Conservation (phyloP, 1,140 invertebrate species). For the Pseudoatta argentina region DNA sequence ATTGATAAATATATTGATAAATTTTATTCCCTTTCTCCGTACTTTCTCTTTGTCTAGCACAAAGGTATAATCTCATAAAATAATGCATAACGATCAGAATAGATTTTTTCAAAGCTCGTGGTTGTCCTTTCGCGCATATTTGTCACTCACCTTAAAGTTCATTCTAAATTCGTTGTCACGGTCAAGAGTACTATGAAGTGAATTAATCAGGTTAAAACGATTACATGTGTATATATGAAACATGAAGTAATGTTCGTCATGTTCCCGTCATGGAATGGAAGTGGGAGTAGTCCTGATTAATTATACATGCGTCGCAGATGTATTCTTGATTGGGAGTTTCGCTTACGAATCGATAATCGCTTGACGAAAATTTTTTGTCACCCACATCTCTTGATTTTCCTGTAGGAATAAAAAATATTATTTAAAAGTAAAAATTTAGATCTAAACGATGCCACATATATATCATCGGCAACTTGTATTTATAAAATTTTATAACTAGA, state of each 20-base stretch:
- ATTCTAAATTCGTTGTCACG: slow-evolving; percentile 15
- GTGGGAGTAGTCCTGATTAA: slow-evolving; percentile 32
- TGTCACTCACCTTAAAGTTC: slow-evolving; percentile 1
- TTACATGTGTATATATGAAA: slow-evolving; percentile 13
- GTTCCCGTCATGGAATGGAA: background rate
- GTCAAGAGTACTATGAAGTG: slow-evolving; percentile 27
- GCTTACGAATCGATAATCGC: slow-evolving; percentile 19
- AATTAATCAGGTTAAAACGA: slow-evolving; percentile 15
- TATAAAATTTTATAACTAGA: background rate
- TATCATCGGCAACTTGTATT: no score
- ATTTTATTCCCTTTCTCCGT: background rate
- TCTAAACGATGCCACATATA: no score
- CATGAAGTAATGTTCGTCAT: slow-evolving; percentile 21
- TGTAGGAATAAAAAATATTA: background rate
- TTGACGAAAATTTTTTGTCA: background rate
- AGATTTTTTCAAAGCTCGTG: background rate
- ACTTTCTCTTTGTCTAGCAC: background rate
- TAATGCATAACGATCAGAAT: background rate
- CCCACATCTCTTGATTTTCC: background rate
- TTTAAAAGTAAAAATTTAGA: background rate
- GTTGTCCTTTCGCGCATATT: slow-evolving; percentile 10
- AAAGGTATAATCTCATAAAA: background rate
- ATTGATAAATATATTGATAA: background rate
- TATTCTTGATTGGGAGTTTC: slow-evolving; percentile 1
- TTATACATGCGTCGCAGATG: slow-evolving; percentile 41